A percentile compares a stretch with the other conserved stretches of the same genome.
These are phyloP conservation scores for Agriopis leucophaearia DNA, from an alignment of 2,888 invertebrate species.

Conservation along the genomic window DNA sequence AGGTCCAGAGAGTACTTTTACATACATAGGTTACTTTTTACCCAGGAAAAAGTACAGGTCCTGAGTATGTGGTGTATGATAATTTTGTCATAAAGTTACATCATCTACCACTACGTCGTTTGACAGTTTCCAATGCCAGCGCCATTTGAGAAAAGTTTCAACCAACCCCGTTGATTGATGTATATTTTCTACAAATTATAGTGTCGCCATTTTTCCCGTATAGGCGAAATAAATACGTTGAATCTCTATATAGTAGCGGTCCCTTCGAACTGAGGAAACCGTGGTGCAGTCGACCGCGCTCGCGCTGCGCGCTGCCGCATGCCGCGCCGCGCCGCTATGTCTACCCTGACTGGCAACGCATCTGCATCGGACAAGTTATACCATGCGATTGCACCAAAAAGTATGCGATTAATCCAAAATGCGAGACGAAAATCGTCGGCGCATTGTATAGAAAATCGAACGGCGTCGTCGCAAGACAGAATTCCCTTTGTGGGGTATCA, in stretches of 20 bases:
- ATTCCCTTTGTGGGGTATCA: constrained; percentile 80
- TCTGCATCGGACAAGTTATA: no score
- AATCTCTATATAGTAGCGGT: constrained; percentile 21
- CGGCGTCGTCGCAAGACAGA: constrained; percentile 57
- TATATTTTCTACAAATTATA: not conserved
- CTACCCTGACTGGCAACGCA: not conserved
- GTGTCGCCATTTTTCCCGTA: not conserved
- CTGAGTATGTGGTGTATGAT: no score
- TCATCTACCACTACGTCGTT: no score
- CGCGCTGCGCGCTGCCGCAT: constrained; percentile 64
- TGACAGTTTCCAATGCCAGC: no score
- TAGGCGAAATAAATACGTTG: constrained; percentile 13
- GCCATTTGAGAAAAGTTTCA: no score
- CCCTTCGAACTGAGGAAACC: constrained; percentile 56
- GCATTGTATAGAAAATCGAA: constrained; percentile 78
- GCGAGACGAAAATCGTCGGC: constrained; percentile 78
- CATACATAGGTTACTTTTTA: no score
- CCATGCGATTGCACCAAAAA: constrained; percentile 46
- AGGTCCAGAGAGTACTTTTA: no score
- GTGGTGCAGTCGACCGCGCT: constrained; percentile 32
- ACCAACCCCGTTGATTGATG: not conserved
- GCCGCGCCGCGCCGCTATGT: constrained; percentile 57
- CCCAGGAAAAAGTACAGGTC: no score
- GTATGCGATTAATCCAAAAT: constrained; percentile 78
- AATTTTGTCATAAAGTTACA: no score